Conservation (phyloP, 2,888 invertebrate species). For the Onthophagus sagittarius region DNA sequence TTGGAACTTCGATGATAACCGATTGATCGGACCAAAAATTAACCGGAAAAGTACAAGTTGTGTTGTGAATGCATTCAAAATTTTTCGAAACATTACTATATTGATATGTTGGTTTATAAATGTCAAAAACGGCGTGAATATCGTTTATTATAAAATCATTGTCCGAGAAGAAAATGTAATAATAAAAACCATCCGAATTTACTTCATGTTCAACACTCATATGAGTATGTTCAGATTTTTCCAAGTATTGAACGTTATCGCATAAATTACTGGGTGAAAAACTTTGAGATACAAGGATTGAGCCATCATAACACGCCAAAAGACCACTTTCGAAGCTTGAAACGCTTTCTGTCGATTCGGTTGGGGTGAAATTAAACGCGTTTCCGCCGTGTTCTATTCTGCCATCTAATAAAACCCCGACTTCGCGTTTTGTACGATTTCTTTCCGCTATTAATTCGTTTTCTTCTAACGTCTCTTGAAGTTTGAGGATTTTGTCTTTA, state of each 20-base stretch:
- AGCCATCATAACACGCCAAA: conserved; percentile 71
- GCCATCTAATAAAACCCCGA: conserved; percentile 55
- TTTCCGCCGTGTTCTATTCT: conserved; percentile 77
- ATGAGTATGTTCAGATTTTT: conserved; percentile 67
- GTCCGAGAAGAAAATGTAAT: conserved; percentile 86
- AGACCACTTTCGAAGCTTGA: conserved; percentile 80
- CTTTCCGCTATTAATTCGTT: too few species aligned
- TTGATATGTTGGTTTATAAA: conserved; percentile 79
- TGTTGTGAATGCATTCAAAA: conserved; percentile 70
- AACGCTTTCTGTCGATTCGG: conserved; percentile 58
- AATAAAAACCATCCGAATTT: conserved; percentile 75
- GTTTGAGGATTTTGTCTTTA: conserved; percentile 25
- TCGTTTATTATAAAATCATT: conserved; percentile 76
- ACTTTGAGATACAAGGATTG: conserved; percentile 67
- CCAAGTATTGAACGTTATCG: conserved; percentile 64
- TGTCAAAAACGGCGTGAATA: conserved; percentile 80
- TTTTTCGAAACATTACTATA: conserved; percentile 65
- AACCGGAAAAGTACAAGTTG: conserved; percentile 71
- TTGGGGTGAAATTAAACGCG: conserved; percentile 55
- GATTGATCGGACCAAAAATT: conserved; percentile 70
- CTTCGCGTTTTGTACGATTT: conserved; percentile 19
- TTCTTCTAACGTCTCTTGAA: conserved; percentile 28
- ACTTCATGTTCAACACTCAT: conserved; percentile 70
- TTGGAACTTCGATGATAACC: conserved; percentile 81
- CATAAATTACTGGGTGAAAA: conserved; percentile 69